Conservation (phyloP, 2,797 vertebrate species). For the Erithacus rubecula region DNA sequence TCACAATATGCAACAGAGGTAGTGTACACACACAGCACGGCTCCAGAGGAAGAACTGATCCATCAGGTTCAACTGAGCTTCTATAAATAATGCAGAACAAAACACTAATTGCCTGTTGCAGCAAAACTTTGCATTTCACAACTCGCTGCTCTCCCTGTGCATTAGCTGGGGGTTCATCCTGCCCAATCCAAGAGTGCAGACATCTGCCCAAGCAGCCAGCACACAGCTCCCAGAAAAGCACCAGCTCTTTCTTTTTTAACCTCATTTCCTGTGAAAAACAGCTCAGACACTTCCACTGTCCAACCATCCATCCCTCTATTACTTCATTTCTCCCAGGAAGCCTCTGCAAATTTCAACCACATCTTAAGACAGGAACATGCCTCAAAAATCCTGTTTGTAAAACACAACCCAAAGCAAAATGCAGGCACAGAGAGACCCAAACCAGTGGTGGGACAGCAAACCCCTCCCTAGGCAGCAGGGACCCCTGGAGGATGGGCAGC, state of each 20-base stretch:
- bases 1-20: neutral
- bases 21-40: rapidly evolving
- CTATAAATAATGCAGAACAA: conserved; percentile 45
- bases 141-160: neutral
- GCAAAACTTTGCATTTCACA: conserved; percentile 27
- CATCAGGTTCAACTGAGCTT: neutral
- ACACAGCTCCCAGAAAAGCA: neutral
- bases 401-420: neutral
- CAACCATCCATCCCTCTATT: neutral
- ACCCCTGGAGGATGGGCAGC: neutral
- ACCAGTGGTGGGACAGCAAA: neutral
- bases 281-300: neutral
- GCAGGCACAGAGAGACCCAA: neutral
- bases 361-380: neutral
- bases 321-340: neutral
- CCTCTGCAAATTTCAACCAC: neutral
- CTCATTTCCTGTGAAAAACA: neutral
- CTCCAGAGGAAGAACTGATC: neutral
- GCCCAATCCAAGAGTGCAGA: conserved; percentile 2
- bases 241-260: neutral
- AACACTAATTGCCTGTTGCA: conserved; percentile 28
- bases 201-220: neutral
- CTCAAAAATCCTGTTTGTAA: neutral
- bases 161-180: conserved; percentile 1
- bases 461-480: neutral